A percentile compares a stretch with the other conserved stretches of the same genome.
These are phyloP conservation scores for Mimas tiliae DNA, from an alignment of 2,888 invertebrate genomes.

Conservation along the genomic window DNA sequence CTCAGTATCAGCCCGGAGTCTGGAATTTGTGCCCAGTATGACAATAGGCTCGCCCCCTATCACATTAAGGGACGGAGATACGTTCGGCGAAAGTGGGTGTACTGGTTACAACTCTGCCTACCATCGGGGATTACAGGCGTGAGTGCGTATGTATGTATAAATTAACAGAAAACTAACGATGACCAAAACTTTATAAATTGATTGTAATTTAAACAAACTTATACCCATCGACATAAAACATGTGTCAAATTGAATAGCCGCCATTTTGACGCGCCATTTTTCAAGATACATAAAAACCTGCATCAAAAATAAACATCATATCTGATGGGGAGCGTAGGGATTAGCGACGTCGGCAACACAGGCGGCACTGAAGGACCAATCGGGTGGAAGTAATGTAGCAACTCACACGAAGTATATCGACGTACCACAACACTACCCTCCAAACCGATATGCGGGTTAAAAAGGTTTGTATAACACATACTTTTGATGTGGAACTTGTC, in stretches of 20 bases:
- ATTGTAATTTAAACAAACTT: neutral
- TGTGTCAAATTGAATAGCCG: neutral
- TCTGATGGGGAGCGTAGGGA: slow-evolving; percentile 6
- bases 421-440: neutral
- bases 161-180: too few relatives aligned
- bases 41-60: too few relatives aligned
- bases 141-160: too few relatives aligned
- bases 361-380: slow-evolving; percentile 33
- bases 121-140: too few relatives aligned
- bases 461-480: neutral
- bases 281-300: neutral
- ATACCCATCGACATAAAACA: neutral
- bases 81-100: too few relatives aligned
- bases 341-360: slow-evolving; percentile 2
- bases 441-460: neutral
- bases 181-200: too few relatives aligned
- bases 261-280: neutral
- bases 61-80: too few relatives aligned
- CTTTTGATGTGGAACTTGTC: too few relatives aligned
- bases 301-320: neutral
- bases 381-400: slow-evolving; percentile 44
- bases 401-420: slow-evolving; percentile 31
- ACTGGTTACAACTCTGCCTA: too few relatives aligned
- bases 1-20: too few relatives aligned
- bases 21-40: too few relatives aligned